These are phyloP conservation scores for Microcaecilia unicolor DNA, from an alignment of 2,797 vertebrate genomes.

Conservation along the genomic window DNA sequence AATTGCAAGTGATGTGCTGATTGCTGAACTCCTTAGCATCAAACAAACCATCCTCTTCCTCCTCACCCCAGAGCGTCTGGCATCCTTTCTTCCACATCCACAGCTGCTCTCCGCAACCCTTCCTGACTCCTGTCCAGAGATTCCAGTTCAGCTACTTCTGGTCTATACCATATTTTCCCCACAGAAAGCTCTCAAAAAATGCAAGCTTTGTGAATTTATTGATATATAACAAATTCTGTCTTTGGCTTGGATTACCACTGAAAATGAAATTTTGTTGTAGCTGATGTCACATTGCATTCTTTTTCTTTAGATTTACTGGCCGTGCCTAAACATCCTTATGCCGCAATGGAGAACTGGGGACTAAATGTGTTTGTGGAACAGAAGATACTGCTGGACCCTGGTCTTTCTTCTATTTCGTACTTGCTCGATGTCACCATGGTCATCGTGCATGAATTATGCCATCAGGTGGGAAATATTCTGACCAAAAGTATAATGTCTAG, in stretches of 20 bases:
- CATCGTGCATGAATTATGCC: conserved; percentile 93
- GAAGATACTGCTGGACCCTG: conserved; percentile 90
- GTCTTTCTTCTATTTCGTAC: conserved; percentile 87
- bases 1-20: too few species aligned
- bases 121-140: too few species aligned
- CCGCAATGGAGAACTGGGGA: conserved; percentile 98
- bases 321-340: conserved; percentile 95
- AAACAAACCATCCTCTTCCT: too few species aligned
- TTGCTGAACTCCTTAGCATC: too few species aligned
- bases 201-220: too few species aligned
- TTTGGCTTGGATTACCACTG: conserved; percentile 4
- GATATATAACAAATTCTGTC: conserved; percentile 7
- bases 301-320: conserved; percentile 84
- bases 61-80: too few species aligned
- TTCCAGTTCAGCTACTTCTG: too few species aligned
- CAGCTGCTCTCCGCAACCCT: too few species aligned
- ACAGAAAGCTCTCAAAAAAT: too few species aligned
- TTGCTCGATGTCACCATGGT: conserved; percentile 98
- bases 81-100: too few species aligned
- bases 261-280: conserved; percentile 21
- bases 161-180: too few species aligned
- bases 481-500: too few species aligned
- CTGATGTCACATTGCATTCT: conserved; percentile 18
- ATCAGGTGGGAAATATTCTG: conserved; percentile 72
- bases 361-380: conserved; percentile 95